Evolutionary conservation across 2,888 invertebrate species (phyloP).

Genomic region (Aethes cnicana): DNA sequence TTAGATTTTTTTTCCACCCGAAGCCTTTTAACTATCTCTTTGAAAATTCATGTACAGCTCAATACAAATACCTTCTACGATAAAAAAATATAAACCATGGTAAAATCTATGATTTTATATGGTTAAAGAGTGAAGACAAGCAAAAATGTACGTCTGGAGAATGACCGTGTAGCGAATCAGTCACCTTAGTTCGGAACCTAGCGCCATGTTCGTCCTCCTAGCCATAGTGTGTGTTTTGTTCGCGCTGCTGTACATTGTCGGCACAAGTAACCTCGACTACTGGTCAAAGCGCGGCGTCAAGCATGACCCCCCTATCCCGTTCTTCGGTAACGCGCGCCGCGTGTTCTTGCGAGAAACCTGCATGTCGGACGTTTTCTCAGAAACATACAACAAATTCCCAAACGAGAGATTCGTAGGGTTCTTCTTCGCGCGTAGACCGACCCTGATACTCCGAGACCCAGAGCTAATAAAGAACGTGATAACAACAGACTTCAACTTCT

Average conservation of each 20-base stretch:
- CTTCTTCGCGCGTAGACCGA: conserved; percentile 39
- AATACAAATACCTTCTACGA: no score
- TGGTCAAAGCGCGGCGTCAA: conserved; percentile 38
- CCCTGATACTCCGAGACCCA: conserved; percentile 44
- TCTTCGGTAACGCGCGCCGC: conserved; percentile 35
- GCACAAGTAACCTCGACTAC: conserved; percentile 38
- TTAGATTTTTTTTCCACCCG: no score
- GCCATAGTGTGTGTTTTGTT: background rate
- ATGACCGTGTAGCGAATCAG: no score
- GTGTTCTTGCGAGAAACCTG: conserved; percentile 34
- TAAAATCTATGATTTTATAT: no score
- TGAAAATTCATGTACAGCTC: no score
- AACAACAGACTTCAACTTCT: conserved; percentile 42
- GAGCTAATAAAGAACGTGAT: conserved; percentile 45
- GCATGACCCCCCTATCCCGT: conserved; percentile 38
- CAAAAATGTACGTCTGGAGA: no score
- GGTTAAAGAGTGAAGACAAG: no score
- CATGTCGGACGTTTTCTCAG: conserved; percentile 36
- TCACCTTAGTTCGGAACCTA: no score
- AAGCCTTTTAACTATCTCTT: no score
- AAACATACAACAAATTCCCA: conserved; percentile 39
- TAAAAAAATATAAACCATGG: no score
- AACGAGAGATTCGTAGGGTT: conserved; percentile 47
- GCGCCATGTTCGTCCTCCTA: background rate
- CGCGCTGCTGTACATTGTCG: conserved; percentile 31